Evolutionary conservation across 53 echinoderm and acorn worm genomes (phyloP).

Genomic region (Stichopus horrens): DNA sequence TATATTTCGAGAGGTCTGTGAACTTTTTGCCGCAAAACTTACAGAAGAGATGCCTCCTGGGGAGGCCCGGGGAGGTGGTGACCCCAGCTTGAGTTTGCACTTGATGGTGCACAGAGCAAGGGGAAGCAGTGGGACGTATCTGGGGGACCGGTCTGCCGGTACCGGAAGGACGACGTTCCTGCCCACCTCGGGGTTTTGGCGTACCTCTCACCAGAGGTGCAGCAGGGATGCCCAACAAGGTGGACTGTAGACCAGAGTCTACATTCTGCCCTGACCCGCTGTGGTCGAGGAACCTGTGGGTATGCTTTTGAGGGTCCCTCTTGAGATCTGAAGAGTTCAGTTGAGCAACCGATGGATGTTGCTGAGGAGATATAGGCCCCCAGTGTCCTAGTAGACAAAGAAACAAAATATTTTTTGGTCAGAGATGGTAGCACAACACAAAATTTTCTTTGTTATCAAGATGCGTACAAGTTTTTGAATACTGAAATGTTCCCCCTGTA

Average conservation of each 20-base stretch:
- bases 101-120: not conserved
- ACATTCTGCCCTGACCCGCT: not conserved
- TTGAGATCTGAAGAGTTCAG: slow-evolving; percentile 1
- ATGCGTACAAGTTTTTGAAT: too few relatives aligned
- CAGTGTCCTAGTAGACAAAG: slow-evolving; percentile 32
- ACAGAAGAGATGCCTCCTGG: not conserved
- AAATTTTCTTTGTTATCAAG: too few relatives aligned
- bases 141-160: not conserved
- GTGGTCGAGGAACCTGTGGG: not conserved
- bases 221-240: not conserved
- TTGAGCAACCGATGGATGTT: not conserved
- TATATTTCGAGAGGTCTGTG: not conserved
- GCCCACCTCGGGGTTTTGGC: not conserved
- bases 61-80: not conserved
- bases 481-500: too few relatives aligned
- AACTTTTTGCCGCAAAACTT: slow-evolving; percentile 21
- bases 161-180: not conserved
- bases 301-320: not conserved
- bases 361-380: not conserved
- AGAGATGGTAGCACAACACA: not conserved
- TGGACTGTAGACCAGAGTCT: not conserved
- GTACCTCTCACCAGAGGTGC: not conserved
- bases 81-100: too few relatives aligned
- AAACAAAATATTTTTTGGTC: slow-evolving; percentile 26
- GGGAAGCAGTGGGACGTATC: not conserved